Evolutionary conservation across 2,113 vertebrate genomes (phyloP).

Genomic region (Sprattus sprattus): DNA sequence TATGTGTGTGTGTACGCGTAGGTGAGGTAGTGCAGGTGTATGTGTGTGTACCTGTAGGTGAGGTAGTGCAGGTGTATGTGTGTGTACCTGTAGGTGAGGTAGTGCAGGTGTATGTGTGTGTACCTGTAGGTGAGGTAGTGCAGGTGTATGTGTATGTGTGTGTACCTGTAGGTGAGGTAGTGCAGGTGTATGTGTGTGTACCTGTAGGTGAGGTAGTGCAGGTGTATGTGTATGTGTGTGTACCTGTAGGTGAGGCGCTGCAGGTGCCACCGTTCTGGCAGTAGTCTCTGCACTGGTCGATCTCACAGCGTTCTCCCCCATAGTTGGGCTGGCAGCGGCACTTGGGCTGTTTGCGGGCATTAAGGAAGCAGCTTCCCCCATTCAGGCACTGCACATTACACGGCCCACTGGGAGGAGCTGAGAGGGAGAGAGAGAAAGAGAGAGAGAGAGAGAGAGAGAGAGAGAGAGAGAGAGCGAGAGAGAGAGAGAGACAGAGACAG

Average conservation of each 20-base stretch:
- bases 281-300: slow-evolving; percentile 89
- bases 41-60: neutral
- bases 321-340: slow-evolving; percentile 95
- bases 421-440: neutral
- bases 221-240: neutral
- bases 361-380: slow-evolving; percentile 93
- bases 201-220: neutral
- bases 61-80: neutral
- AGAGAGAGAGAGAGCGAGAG: neutral
- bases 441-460: neutral
- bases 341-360: slow-evolving; percentile 89
- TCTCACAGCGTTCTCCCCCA: slow-evolving; percentile 86
- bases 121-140: too few relatives aligned
- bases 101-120: neutral
- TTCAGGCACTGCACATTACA: slow-evolving; percentile 86
- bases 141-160: too few relatives aligned
- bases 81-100: too few relatives aligned
- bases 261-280: slow-evolving; percentile 95
- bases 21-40: neutral
- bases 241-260: slow-evolving; percentile 87
- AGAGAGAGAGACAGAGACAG: neutral
- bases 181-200: neutral
- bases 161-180: neutral
- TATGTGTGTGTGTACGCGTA: neutral
- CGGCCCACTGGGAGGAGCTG: slow-evolving; percentile 81